Evolutionary conservation across 1,140 invertebrate species (phyloP).

Genomic region (Ptiloglossa arizonensis): DNA sequence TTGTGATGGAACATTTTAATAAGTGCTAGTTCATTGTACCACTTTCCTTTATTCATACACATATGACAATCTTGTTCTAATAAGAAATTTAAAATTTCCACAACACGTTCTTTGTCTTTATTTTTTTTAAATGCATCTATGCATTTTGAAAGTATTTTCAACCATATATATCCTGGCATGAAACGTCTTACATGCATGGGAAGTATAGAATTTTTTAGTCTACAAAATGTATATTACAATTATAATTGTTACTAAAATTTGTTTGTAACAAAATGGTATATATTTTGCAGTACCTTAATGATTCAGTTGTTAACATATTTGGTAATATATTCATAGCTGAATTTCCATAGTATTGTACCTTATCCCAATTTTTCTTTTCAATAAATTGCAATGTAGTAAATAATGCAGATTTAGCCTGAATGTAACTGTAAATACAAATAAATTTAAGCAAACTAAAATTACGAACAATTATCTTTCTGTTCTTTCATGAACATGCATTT

Average conservation of each 20-base stretch:
- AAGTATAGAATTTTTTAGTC: conserved; percentile 46
- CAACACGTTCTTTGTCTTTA: conserved; percentile 55
- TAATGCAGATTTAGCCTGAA: conserved; percentile 54
- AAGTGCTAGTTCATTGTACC: conserved; percentile 73
- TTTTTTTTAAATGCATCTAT: conserved; percentile 75
- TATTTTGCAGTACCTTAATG: conserved; percentile 9
- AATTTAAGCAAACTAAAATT: conserved; percentile 24
- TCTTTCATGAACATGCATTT: background rate
- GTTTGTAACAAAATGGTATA: background rate
- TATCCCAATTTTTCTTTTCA: conserved; percentile 70
- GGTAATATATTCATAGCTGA: conserved; percentile 47
- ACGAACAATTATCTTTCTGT: too few species aligned
- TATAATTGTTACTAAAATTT: background rate
- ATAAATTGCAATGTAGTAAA: conserved; percentile 37
- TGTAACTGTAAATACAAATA: conserved; percentile 57
- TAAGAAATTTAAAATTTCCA: conserved; percentile 63
- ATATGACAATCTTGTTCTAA: conserved; percentile 65
- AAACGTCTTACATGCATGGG: conserved; percentile 72
- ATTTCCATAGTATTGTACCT: conserved; percentile 50
- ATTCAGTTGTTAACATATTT: background rate
- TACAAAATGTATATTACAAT: conserved; percentile 32
- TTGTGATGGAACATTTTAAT: conserved; percentile 73
- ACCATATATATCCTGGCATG: conserved; percentile 68
- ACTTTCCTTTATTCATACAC: conserved; percentile 61
- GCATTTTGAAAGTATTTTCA: conserved; percentile 73